These are phyloP conservation scores for Ptilorrhoa leucosticta DNA, from an alignment of 2,113 vertebrate genomes.

Conservation along the genomic window DNA sequence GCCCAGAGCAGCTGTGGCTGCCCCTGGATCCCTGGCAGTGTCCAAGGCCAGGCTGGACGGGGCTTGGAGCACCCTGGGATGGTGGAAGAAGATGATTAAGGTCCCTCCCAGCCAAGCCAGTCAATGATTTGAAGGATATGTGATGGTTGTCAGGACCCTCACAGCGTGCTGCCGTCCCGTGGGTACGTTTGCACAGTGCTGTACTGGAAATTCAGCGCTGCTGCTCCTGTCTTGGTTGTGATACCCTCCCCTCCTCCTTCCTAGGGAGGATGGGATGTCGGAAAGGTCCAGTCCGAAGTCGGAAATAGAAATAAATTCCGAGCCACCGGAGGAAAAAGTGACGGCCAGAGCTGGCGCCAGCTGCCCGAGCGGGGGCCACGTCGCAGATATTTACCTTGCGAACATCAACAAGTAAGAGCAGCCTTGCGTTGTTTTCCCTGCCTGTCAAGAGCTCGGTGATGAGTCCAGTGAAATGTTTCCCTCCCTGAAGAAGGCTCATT, in stretches of 20 bases:
- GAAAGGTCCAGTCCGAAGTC: slow-evolving; percentile 92
- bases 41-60: rapidly evolving
- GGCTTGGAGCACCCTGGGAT: neutral
- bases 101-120: neutral
- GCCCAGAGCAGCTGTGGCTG: neutral
- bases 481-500: neutral
- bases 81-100: neutral
- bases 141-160: neutral
- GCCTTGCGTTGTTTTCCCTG: neutral
- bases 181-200: neutral
- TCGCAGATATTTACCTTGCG: slow-evolving; percentile 96
- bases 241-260: slow-evolving; percentile 48
- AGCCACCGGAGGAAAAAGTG: slow-evolving; percentile 90
- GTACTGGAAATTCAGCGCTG: neutral
- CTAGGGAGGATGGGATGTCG: slow-evolving; percentile 81
- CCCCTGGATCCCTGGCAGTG: neutral
- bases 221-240: slow-evolving; percentile 31
- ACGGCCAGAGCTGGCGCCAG: slow-evolving; percentile 87
- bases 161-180: neutral
- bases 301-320: slow-evolving; percentile 83
- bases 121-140: rapidly evolving
- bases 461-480: neutral
- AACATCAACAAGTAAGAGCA: slow-evolving; percentile 96
- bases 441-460: neutral
- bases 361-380: slow-evolving; percentile 92